Evolutionary conservation across 2,797 vertebrate species (phyloP), one percentile per base, ranked within the genome.

Genomic region (Todus mexicanus): DNA sequence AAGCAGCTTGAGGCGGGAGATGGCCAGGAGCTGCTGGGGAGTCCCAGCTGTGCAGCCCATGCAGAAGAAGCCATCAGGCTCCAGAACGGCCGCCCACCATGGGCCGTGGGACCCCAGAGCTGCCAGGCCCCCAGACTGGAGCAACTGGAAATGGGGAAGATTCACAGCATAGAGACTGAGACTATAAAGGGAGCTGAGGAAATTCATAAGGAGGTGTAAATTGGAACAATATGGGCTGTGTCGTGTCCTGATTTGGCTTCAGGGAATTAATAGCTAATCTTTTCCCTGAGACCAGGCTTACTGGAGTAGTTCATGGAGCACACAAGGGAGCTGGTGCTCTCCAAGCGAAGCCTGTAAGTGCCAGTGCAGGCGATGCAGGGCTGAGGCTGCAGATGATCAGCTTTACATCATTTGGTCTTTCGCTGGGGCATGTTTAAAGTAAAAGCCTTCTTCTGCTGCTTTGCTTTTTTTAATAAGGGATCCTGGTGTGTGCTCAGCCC

Each of bases 141-240:
- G n/a, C 0, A 10, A 72, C 84, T 96, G 93, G 95, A 87, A 96
- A 86, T 18, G 38, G 71, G 92, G 94, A 95, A 94, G 95, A 96
- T 94, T 81, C 96, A 93, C 89, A 92, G 76, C 47, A 35, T 66
- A 61, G 90, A 95, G 93, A 95, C 79, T 66, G 89, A 93, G 93
- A 92, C 95, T 94, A 89, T 96, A 96, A 96, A 96, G 96, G 94
- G 94, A 95, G 84, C 92, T 95, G 94, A 96, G 95, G 95, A 96
- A 96, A 93, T 93, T 94, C 96, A 95, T 96, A 95, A 96, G 96
- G 95, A 96, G 95, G 96, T 96, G 95, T 93, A 96, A 96, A 96
- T 96, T 96, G 92, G 94, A 96, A 96, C 96, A 96, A 95, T 95
- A 96, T 96, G 96, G 94, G 90, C 94, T 95, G 82, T 95, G 93